Evolutionary conservation across 1,140 invertebrate genomes (phyloP).

Genomic region (Aradophagus sp.): DNA sequence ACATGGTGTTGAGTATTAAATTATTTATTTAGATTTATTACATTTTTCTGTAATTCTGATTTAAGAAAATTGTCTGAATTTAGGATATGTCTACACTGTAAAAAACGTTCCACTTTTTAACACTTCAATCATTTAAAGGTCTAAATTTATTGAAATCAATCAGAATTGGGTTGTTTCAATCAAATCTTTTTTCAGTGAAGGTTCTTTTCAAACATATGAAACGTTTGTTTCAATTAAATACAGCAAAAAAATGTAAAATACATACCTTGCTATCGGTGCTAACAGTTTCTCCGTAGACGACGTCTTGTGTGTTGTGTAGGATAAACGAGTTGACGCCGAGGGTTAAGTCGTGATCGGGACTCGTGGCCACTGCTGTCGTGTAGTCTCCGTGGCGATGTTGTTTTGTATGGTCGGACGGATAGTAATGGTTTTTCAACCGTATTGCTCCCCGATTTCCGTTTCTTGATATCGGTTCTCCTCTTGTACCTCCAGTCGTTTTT

Average conservation of each 20-base stretch:
- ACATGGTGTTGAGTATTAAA: no score
- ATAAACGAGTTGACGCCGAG: constrained; percentile 60
- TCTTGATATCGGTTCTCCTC: constrained; percentile 59
- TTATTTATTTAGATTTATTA: no score
- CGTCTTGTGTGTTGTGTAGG: constrained; percentile 69
- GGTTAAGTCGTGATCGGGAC: constrained; percentile 52
- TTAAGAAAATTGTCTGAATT: no score
- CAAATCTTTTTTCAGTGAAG: no score
- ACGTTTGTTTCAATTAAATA: no score
- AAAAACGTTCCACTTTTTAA: no score
- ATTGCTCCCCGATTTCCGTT: constrained; percentile 60
- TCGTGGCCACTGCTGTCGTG: constrained; percentile 54
- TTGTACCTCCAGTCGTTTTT: constrained; percentile 60
- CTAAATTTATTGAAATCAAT: no score
- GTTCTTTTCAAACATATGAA: no score
- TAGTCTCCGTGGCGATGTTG: constrained; percentile 62
- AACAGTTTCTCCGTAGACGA: constrained; percentile 72
- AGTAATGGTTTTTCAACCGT: constrained; percentile 68
- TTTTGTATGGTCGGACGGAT: constrained; percentile 73
- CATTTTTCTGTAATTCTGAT: no score
- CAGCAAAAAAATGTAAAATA: not conserved
- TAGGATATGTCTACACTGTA: no score
- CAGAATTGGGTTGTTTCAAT: no score
- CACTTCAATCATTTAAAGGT: no score
- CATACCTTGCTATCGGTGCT: constrained; percentile 70